Conservation (phyloP, 2,888 invertebrate species). For the Polietes domitor region DNA sequence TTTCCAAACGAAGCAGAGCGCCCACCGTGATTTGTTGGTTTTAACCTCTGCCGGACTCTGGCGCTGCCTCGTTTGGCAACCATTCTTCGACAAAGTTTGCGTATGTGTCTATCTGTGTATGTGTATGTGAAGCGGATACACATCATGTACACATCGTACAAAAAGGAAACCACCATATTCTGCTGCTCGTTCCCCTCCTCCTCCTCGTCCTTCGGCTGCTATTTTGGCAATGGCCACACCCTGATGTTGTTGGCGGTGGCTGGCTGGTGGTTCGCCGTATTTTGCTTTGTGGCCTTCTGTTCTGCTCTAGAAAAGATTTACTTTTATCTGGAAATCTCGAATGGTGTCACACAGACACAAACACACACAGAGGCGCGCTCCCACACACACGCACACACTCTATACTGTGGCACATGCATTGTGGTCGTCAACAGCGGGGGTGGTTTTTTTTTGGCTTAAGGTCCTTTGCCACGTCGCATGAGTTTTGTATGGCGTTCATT, state of each 20-base stretch:
- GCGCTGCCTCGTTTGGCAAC: slow-evolving; percentile 26
- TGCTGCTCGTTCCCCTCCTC: neutral
- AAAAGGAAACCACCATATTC: neutral
- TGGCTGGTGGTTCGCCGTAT: neutral
- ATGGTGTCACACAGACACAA: slow-evolving; percentile 18
- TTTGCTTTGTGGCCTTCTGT: slow-evolving; percentile 47
- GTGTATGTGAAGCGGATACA: slow-evolving; percentile 13
- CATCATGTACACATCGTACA: neutral
- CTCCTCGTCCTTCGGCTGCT: neutral
- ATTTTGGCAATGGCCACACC: slow-evolving; percentile 57
- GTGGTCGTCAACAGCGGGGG: slow-evolving; percentile 33
- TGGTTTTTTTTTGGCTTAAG: slow-evolving; percentile 17
- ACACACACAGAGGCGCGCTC: neutral
- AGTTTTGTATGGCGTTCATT: neutral
- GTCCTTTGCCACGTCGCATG: neutral
- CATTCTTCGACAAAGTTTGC: slow-evolving; percentile 4
- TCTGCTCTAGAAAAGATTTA: slow-evolving; percentile 57
- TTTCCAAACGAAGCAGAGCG: neutral
- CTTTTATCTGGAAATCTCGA: slow-evolving; percentile 42
- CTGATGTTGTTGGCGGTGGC: slow-evolving; percentile 52
- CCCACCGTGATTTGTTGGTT: slow-evolving; percentile 54
- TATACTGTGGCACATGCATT: neutral
- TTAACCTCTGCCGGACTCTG: slow-evolving; percentile 11
- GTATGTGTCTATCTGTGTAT: slow-evolving; percentile 1
- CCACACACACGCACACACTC: neutral